These are phyloP conservation scores for Eulemur albifrons DNA, from an alignment of 2,797 vertebrate genomes.

Conservation along the genomic window DNA sequence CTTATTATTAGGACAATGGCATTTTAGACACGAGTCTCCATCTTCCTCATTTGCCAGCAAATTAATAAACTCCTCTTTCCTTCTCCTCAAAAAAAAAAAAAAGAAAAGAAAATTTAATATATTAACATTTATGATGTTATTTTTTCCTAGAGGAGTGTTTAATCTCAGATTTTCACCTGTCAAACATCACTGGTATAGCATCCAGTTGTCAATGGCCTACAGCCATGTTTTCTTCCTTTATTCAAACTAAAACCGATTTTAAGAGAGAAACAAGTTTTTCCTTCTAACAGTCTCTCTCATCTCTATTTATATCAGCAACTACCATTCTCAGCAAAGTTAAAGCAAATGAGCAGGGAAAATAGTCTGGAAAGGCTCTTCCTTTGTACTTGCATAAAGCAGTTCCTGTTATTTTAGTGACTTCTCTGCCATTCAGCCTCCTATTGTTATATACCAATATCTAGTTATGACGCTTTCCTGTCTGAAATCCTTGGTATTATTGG, in stretches of 20 bases:
- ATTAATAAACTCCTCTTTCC: no score
- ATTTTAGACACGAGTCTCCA: no score
- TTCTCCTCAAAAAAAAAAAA: no score
- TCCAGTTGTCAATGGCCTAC: neutral
- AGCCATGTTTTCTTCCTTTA: neutral
- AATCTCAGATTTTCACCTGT: neutral
- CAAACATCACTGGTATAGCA: neutral
- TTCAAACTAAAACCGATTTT: neutral
- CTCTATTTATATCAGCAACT: conserved; percentile 42
- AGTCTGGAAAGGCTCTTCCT: neutral
- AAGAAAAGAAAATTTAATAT: neutral
- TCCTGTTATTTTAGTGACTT: conserved; percentile 4
- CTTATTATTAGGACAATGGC: no score
- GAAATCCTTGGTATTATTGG: conserved; percentile 2
- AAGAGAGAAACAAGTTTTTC: neutral
- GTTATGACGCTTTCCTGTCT: conserved; percentile 27
- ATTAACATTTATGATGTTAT: neutral
- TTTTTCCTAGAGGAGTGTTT: neutral
- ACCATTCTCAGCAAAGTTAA: conserved; percentile 46
- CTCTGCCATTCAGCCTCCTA: neutral
- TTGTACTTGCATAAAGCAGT: neutral
- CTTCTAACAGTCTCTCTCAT: neutral
- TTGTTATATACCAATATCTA: neutral
- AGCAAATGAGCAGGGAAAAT: neutral
- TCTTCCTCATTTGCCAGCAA: no score